Base-by-base conservation (phyloP, 1,140 invertebrate genomes). In the Zophobas morio region DNA sequence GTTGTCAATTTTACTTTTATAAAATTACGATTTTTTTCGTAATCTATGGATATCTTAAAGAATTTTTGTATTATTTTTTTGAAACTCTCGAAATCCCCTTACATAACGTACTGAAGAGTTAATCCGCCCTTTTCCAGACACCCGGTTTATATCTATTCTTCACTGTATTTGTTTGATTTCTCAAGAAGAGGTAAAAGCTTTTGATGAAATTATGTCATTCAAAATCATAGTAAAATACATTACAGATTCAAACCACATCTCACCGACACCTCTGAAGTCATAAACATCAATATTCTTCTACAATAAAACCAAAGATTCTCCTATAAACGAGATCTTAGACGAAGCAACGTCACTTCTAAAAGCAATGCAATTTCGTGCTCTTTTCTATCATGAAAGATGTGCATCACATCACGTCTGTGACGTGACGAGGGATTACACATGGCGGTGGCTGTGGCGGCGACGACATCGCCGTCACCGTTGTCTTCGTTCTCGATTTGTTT, bases 401-500 rank as follows among this genome's bases (percentile, higher is more conserved):
- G 49, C 49, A 51, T 51, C 20, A 51, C n/a, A 51, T 51, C 49
- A 51, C 49, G 49, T 51, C 4, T 2, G 2, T n/a, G 49, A 2
- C 6, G n/a, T 51, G 4, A 2, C 49, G 20, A 5, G 20, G 6
- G 42, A 46, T 46, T 46, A 46, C 42, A 8, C 6, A 46, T 60
- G 56, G 37, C 36, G 36, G 33, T 60, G 20, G 40, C n/a, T 8
- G 33, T 20, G 20, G 20, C 20, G 20, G 20, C 20, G 20, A 20
- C 20, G 20, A 20, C 20, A 20, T 20, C 20, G n/a, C 4, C 20
- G 49, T 51, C 49, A 51, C 2, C 3, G 49, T 51, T 51, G 53
- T 70, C 47, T 36, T 57, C 51, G 56, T 54, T 57, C 49, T 56
- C 71, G 71, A 74, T 74, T 74, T 74, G 51, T 74, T 56, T 70